Evolutionary conservation across 2,797 vertebrate species (phyloP), one percentile per base, ranked within the genome.

Genomic region (Anas bernieri): DNA sequence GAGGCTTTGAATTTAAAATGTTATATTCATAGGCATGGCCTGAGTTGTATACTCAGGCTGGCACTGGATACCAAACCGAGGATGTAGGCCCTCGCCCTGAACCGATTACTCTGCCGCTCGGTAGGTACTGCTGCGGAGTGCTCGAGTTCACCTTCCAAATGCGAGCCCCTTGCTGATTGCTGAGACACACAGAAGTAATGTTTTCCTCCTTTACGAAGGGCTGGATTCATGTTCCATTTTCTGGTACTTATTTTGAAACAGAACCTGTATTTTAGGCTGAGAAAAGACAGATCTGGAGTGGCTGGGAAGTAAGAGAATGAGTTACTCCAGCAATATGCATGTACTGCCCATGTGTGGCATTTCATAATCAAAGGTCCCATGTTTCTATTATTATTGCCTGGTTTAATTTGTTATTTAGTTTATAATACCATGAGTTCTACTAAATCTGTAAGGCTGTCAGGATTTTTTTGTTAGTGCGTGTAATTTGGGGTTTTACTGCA

Each of bases 61-160:
- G 15, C 48, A 16, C 11, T 52, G 35, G 12, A 22, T 91, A 62
- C 50, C 30, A 39, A 0, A 3, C 26, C 61, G 45, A 56, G 22
- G 79, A 30, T 0, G 0, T 31, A 68, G 88, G 72, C 86, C 72
- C 33, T 43, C 33, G 3, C 26, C 67, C 22, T 58, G 45, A 79
- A 33, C 63, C 17, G 23, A 20, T 83, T 52, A 46, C 61, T 90
- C 50, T 86, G 48, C 50, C 54, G 16, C 41, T 78, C 16, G 31
- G 18, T 78, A 73, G 35, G 23, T 89, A 28, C 50, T 82, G 43
- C 28, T 82, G 59, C 64, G 62, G 50, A 35, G 50, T 58, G 46
- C 72, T 88, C 87, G 64, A 79, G 61, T 89, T 95, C 79, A 88
- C 74, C 83, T 94, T 92, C 70, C 58, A 73, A 78, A 64, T 66